These are phyloP conservation scores for Scaptomyza reducta DNA, from an alignment of 2,888 invertebrate species.

Conservation along the genomic window DNA sequence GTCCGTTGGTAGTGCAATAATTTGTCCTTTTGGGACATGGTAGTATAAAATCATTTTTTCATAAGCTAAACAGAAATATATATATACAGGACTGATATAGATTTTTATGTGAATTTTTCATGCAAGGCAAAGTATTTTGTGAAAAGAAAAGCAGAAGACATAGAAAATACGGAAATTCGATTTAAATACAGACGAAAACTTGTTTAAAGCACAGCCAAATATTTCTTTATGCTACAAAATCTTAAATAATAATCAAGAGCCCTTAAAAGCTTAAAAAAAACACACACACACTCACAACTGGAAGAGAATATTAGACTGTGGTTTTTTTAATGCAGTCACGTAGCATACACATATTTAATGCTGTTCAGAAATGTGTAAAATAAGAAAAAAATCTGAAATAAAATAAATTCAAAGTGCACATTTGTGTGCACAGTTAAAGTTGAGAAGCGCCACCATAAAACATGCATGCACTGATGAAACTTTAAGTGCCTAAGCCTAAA, in stretches of 20 bases:
- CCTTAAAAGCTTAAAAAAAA: neutral
- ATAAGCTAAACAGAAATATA: neutral
- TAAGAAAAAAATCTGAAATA: constrained; percentile 7
- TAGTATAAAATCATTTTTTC: constrained; percentile 20
- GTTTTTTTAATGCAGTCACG: constrained; percentile 29
- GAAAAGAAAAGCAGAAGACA: neutral
- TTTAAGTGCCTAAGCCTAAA: constrained; percentile 1
- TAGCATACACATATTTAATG: constrained; percentile 24
- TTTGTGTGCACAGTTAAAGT: constrained; percentile 14
- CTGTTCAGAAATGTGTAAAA: constrained; percentile 19
- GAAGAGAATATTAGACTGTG: neutral
- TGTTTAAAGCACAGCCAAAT: neutral
- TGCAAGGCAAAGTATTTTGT: neutral
- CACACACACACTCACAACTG: too few species aligned
- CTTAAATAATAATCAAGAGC: neutral
- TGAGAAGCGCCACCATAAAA: constrained; percentile 33
- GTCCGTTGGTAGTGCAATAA: constrained; percentile 16
- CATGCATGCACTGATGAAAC: constrained; percentile 55
- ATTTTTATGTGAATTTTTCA: neutral
- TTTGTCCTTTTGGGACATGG: constrained; percentile 13
- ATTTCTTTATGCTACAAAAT: neutral
- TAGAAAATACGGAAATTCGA: too few species aligned
- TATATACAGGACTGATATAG: neutral
- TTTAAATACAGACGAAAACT: neutral
- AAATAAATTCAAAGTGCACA: constrained; percentile 29